Evolutionary conservation across 2,797 vertebrate genomes (phyloP).

Genomic region (Denticeps clupeoides): DNA sequence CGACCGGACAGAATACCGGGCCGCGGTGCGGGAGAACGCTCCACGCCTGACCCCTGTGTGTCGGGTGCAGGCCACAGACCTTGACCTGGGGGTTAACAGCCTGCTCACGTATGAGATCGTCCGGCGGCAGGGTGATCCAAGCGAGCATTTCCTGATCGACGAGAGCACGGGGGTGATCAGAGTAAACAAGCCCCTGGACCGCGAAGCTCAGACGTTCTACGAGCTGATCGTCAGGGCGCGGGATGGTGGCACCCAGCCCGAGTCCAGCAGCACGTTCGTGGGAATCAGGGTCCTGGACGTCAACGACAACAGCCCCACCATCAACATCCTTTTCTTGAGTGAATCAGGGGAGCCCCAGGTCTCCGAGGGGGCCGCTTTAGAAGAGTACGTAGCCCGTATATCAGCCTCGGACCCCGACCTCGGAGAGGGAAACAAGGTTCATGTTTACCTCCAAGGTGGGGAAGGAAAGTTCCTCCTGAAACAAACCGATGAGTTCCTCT

Average conservation of each 20-base stretch:
- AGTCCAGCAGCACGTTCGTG: constrained; percentile 68
- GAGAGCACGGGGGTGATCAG: constrained; percentile 63
- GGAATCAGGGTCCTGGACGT: constrained; percentile 71
- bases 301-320: constrained; percentile 77
- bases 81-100: constrained; percentile 68
- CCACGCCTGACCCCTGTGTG: constrained; percentile 54
- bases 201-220: constrained; percentile 65
- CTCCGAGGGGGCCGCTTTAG: constrained; percentile 65
- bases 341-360: constrained; percentile 65
- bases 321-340: constrained; percentile 73
- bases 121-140: constrained; percentile 57
- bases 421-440: constrained; percentile 31
- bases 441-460: constrained; percentile 54
- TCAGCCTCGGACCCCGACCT: constrained; percentile 77
- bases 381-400: constrained; percentile 77
- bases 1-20: constrained; percentile 66
- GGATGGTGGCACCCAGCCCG: constrained; percentile 71
- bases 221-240: constrained; percentile 71
- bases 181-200: constrained; percentile 70
- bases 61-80: constrained; percentile 70
- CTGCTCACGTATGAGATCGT: constrained; percentile 67
- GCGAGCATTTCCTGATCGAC: constrained; percentile 63
- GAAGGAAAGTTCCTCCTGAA: constrained; percentile 65
- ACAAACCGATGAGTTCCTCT: constrained; percentile 59
- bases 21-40: constrained; percentile 64